These are phyloP conservation scores for Clarias platycephalus DNA, from an alignment of 2,797 vertebrate species.

Conservation along the genomic window DNA sequence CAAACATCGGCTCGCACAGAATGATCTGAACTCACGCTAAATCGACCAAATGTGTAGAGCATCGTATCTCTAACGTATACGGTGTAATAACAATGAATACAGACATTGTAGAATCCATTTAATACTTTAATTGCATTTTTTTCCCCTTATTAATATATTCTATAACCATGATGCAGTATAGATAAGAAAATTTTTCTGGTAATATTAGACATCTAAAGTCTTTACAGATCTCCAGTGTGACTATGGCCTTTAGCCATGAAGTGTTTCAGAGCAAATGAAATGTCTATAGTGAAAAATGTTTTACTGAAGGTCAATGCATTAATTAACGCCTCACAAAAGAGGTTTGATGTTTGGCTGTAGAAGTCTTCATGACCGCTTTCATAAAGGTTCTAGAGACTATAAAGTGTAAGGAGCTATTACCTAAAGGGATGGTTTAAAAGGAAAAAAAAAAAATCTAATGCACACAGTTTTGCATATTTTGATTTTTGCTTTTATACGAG, in stretches of 20 bases:
- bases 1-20: slow-evolving; percentile 20
- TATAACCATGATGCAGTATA: not conserved
- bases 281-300: not conserved
- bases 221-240: not conserved
- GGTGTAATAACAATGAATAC: slow-evolving; percentile 15
- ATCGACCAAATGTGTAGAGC: not conserved
- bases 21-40: not conserved
- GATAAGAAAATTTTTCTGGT: not conserved
- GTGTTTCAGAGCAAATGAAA: not conserved
- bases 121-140: not conserved
- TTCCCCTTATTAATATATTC: not conserved
- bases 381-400: not conserved
- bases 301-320: slow-evolving; percentile 4
- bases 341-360: not conserved
- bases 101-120: not conserved
- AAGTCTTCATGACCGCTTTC: not conserved
- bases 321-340: not conserved
- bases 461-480: not conserved
- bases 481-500: not conserved
- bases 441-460: not conserved
- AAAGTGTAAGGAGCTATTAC: not conserved
- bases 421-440: not conserved
- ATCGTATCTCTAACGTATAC: not conserved
- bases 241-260: slow-evolving; percentile 11
- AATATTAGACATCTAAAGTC: not conserved